A percentile compares a stretch with the other conserved stretches of the same genome.
These are phyloP conservation scores for Lymantria monacha DNA, from an alignment of 2,888 invertebrate genomes.

Conservation along the genomic window DNA sequence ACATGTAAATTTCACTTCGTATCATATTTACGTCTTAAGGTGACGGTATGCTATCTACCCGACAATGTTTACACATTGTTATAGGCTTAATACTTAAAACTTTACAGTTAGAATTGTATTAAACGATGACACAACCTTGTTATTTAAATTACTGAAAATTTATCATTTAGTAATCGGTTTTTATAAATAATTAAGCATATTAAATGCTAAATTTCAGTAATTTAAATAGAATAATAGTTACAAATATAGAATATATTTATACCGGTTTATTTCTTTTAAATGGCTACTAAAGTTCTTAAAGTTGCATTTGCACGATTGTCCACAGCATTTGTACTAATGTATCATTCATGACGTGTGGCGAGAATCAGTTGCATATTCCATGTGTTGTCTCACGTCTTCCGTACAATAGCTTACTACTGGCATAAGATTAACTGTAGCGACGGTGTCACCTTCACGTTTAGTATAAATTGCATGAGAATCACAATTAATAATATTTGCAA, in stretches of 20 bases:
- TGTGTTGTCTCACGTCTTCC: conserved; percentile 46
- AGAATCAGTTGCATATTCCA: conserved; percentile 47
- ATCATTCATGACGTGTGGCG: conserved; percentile 37
- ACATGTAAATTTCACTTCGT: too few species aligned
- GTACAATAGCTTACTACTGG: conserved; percentile 37
- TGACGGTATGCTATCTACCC: too few species aligned
- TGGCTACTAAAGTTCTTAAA: conserved; percentile 22
- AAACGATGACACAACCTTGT: too few species aligned
- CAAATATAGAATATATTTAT: background rate
- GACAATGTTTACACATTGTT: too few species aligned
- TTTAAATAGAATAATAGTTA: background rate
- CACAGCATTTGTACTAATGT: conserved; percentile 33
- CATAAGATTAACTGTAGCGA: conserved; percentile 36
- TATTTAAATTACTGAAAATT: too few species aligned
- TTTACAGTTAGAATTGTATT: too few species aligned
- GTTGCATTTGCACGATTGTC: conserved; percentile 25
- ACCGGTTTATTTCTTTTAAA: conserved; percentile 21
- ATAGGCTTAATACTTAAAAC: too few species aligned
- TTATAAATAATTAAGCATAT: too few species aligned
- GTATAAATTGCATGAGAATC: conserved; percentile 22
- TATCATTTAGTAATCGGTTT: too few species aligned
- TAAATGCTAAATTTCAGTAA: too few species aligned
- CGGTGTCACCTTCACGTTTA: conserved; percentile 35
- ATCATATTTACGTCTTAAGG: too few species aligned
- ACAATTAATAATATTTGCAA: conserved; percentile 14